Percentiles rank a stretch among this genome's conserved stretches.
phyloP scores from a whole-genome alignment of 2,888 invertebrate species.

The Ophraella communa region DNA sequence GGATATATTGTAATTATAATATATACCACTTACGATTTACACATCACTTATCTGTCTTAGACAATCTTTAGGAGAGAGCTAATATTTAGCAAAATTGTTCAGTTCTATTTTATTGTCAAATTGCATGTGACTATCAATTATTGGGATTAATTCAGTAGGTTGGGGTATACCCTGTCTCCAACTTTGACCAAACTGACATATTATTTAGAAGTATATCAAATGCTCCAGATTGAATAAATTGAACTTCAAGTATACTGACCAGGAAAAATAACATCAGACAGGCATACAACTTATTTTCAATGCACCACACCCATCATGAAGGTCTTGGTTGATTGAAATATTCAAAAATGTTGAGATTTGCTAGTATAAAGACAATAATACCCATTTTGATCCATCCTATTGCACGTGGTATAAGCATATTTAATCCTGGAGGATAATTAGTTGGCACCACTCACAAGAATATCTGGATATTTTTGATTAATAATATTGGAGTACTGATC shows the following conservation, averaged over 20 bases:
- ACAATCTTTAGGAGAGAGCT: no score
- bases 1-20: no score
- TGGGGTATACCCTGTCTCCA: conserved; percentile 98
- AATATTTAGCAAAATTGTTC: conserved; percentile 55
- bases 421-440: conserved; percentile 90
- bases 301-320: conserved; percentile 87
- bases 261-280: conserved; percentile 97
- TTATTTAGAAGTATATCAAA: conserved; percentile 96
- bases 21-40: no score
- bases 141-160: conserved; percentile 95
- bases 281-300: conserved; percentile 92
- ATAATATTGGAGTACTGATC: conserved; percentile 93
- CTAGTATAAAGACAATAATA: conserved; percentile 83
- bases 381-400: conserved; percentile 85
- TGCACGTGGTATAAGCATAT: conserved; percentile 81
- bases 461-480: conserved; percentile 90
- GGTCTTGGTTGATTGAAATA: conserved; percentile 82
- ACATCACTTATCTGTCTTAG: no score
- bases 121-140: conserved; percentile 91
- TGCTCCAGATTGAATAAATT: conserved; percentile 86
- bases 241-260: conserved; percentile 92
- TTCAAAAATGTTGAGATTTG: conserved; percentile 84
- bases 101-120: conserved; percentile 62
- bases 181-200: conserved; percentile 98
- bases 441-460: conserved; percentile 88